Conservation (phyloP, 2,888 invertebrate species). For the Ethmia dodecea region DNA sequence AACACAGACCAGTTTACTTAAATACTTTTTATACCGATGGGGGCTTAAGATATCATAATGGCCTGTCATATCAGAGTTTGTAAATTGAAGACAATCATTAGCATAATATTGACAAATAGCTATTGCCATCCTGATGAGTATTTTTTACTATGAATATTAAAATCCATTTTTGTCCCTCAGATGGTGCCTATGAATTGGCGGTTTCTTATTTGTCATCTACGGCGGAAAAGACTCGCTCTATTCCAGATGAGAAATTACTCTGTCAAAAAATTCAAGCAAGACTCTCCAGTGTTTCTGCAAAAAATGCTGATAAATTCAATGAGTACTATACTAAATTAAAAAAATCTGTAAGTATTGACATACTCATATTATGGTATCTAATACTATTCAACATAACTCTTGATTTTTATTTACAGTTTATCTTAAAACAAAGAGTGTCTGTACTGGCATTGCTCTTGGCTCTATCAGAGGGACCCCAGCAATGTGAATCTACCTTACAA, state of each 20-base stretch:
- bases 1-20: no score
- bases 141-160: no score
- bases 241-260: constrained; percentile 56
- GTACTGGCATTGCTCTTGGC: constrained; percentile 72
- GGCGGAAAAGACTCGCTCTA: constrained; percentile 38
- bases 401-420: constrained; percentile 57
- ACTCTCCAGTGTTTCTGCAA: constrained; percentile 40
- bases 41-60: no score
- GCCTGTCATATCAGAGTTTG: no score
- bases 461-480: constrained; percentile 50
- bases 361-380: no score
- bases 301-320: constrained; percentile 65
- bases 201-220: constrained; percentile 61
- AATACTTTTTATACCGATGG: no score
- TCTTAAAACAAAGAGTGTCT: constrained; percentile 79
- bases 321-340: constrained; percentile 65
- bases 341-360: constrained; percentile 62
- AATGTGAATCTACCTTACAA: constrained; percentile 54
- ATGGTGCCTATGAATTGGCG: constrained; percentile 67
- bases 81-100: no score
- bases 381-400: no score
- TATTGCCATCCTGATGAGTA: no score
- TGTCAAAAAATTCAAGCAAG: constrained; percentile 61
- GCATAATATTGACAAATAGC: no score
- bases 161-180: constrained; percentile 31